phyloP scores from a whole-genome alignment of 2,113 vertebrate species.

The Ictalurus furcatus region DNA sequence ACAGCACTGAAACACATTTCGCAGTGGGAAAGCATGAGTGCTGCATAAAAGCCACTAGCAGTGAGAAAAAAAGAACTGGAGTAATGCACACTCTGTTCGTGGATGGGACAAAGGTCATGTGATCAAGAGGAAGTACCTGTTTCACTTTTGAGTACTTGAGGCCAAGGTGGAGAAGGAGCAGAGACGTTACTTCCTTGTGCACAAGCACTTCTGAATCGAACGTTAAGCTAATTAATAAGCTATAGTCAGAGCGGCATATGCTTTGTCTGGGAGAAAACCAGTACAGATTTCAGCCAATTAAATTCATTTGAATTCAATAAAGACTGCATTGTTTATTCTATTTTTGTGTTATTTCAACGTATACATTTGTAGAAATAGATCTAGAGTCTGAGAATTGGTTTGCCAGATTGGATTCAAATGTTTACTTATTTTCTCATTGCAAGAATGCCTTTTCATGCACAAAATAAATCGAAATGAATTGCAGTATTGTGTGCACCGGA shows the following conservation, averaged over 20 bases:
- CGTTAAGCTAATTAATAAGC: neutral
- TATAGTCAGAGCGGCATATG: neutral
- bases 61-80: conserved; percentile 81
- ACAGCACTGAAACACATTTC: conserved; percentile 92
- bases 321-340: neutral
- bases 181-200: neutral
- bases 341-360: neutral
- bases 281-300: neutral
- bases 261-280: neutral
- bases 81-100: conserved; percentile 86
- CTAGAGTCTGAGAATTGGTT: neutral
- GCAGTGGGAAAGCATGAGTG: conserved; percentile 80
- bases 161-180: neutral
- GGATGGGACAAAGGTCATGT: conserved; percentile 77
- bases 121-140: conserved; percentile 57
- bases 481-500: neutral
- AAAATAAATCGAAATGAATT: neutral
- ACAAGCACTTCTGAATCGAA: neutral
- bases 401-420: neutral
- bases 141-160: neutral
- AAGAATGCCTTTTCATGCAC: neutral
- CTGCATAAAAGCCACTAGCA: conserved; percentile 86
- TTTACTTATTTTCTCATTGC: neutral
- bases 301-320: neutral
- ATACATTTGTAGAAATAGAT: neutral